These are phyloP conservation scores for Ornithoptera alexandrae DNA, from an alignment of 2,888 invertebrate species.

Conservation along the genomic window DNA sequence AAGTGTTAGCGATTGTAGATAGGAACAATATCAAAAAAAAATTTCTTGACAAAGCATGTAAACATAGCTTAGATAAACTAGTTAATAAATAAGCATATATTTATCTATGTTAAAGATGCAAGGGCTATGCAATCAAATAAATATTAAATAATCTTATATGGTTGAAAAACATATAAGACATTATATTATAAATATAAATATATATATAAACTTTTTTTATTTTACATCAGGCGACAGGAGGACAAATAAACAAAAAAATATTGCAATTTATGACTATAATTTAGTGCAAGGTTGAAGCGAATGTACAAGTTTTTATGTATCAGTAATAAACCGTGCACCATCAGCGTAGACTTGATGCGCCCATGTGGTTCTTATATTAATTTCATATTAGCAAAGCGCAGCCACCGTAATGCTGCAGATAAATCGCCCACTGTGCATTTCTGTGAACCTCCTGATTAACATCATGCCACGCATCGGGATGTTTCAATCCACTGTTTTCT, in stretches of 20 bases:
- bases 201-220: too few relatives aligned
- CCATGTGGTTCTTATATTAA: constrained; percentile 74
- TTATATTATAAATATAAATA: background rate
- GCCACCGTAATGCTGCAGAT: constrained; percentile 60
- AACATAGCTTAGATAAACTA: too few relatives aligned
- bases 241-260: background rate
- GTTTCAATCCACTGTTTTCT: constrained; percentile 43
- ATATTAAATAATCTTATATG: too few relatives aligned
- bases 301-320: background rate
- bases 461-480: constrained; percentile 48
- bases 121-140: too few relatives aligned
- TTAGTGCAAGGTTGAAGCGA: background rate
- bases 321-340: background rate
- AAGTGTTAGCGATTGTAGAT: too few relatives aligned
- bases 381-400: constrained; percentile 64
- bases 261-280: background rate
- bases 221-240: background rate
- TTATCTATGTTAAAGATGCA: too few relatives aligned
- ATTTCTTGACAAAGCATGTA: too few relatives aligned
- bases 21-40: too few relatives aligned
- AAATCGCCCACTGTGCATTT: constrained; percentile 69
- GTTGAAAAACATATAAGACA: too few relatives aligned
- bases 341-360: constrained; percentile 34
- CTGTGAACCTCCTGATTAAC: constrained; percentile 67
- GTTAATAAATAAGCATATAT: too few relatives aligned